Conservation (phyloP, 1,140 invertebrate species). For the Ceratoteleas bidentatus region DNA sequence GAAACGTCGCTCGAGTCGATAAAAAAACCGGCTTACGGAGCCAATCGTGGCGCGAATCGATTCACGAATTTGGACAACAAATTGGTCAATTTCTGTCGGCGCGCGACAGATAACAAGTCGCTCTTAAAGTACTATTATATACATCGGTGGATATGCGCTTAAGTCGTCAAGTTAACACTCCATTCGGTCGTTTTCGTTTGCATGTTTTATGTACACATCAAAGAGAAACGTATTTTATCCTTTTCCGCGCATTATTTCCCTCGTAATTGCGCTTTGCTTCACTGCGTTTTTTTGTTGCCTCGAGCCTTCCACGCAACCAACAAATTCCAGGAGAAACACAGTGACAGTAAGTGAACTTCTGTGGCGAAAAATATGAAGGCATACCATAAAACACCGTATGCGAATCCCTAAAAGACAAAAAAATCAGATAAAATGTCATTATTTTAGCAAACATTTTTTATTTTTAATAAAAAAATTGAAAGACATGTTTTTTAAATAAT, state of each 20-base stretch:
- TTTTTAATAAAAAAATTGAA: no score
- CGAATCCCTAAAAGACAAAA: slow-evolving; percentile 87
- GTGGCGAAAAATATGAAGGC: slow-evolving; percentile 93
- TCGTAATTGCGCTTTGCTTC: slow-evolving; percentile 44
- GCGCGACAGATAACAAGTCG: slow-evolving; percentile 20
- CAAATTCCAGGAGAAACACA: slow-evolving; percentile 94
- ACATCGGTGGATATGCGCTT: slow-evolving; percentile 26
- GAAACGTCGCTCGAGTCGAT: slow-evolving; percentile 28
- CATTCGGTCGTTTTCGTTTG: slow-evolving; percentile 26
- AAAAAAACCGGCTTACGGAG: slow-evolving; percentile 20
- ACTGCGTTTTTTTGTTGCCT: slow-evolving; percentile 83
- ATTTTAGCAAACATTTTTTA: background rate
- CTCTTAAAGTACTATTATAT: slow-evolving; percentile 31
- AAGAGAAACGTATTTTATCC: slow-evolving; percentile 1
- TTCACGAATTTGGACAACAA: slow-evolving; percentile 33
- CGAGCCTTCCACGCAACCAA: slow-evolving; percentile 92
- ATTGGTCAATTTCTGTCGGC: slow-evolving; percentile 30
- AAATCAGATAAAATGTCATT: slow-evolving; percentile 25
- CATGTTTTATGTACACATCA: slow-evolving; percentile 31
- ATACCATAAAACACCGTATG: slow-evolving; percentile 96
- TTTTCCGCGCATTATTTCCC: background rate
- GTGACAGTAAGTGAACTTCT: slow-evolving; percentile 95
- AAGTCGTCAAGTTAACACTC: slow-evolving; percentile 24
- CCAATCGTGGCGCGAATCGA: slow-evolving; percentile 17
- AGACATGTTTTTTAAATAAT: no score